Base-by-base conservation (phyloP, 2,888 invertebrate species). In the Euproctis similis region DNA sequence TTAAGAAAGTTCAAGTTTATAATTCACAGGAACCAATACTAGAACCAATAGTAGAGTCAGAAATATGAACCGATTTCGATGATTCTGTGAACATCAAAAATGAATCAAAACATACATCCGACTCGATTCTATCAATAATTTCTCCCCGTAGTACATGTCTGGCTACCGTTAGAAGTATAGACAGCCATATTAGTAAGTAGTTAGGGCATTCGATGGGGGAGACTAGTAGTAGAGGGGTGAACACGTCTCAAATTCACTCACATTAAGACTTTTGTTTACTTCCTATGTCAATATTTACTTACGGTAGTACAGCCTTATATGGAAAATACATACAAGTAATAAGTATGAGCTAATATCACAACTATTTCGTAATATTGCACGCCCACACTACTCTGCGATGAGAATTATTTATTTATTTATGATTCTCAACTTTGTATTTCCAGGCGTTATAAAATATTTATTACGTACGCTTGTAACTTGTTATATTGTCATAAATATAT, bases 171-270 rank as follows among this genome's bases (percentile, higher is more conserved):
- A 66, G 60, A 59, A 71, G 69, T 74, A 66, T 71, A 76, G 4
- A 75, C 75, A 72, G 68, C 66, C 66, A n/a, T 70, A 76, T 77
- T 77, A 73, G 72, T 63, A 68, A 72, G 68, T 63, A 70, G 59
- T 68, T 69, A 67, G 62, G 60, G 44, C 49, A 57, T 55, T 52
- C 45, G 46, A 35, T 39, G 45, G 42, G 39, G 48, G 42, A 42
- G 30, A 25, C 11, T 21, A 28, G 19, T 34, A 28, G 19, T 34
- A 28, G 31, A 31, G 27, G 25, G 32, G 39, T 13, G 24, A 27
- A 4, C 22, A 10, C 24, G 24, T 31, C 19, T 36, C 30, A 18
- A 37, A 34, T 45, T 40, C 21, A 31, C 34, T 31, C 10, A 22
- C 34, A 41, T 39, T 28, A 18, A 18, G n/a, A n/a, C 22, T 39